Conservation (phyloP, 1,140 invertebrate species). For the Bombus confusus region DNA sequence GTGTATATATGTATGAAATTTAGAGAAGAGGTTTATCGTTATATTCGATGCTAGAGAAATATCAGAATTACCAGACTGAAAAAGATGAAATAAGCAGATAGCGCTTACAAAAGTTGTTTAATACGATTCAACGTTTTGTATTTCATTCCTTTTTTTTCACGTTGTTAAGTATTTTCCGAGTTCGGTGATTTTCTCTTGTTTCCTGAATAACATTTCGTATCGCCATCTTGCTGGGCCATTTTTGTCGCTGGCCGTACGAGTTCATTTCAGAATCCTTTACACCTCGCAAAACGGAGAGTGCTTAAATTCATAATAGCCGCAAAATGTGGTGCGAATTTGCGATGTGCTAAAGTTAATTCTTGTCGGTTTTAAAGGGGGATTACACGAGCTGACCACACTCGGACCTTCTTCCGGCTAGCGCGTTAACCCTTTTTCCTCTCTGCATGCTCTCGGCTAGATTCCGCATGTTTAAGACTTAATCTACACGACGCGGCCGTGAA, state of each 20-base stretch:
- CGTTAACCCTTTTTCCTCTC: slow-evolving; percentile 30
- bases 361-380: slow-evolving; percentile 74
- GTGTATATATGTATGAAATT: too few species aligned
- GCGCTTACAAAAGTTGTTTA: not conserved
- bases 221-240: slow-evolving; percentile 38
- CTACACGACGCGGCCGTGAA: not conserved
- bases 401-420: slow-evolving; percentile 56
- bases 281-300: slow-evolving; percentile 54
- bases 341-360: slow-evolving; percentile 76
- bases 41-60: too few species aligned
- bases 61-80: too few species aligned
- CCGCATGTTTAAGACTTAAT: slow-evolving; percentile 35
- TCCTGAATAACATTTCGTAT: slow-evolving; percentile 13
- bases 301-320: slow-evolving; percentile 75
- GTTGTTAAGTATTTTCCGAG: not conserved
- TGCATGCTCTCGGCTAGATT: slow-evolving; percentile 20
- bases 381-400: slow-evolving; percentile 66
- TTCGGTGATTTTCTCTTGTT: not conserved
- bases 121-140: not conserved
- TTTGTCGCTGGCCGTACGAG: slow-evolving; percentile 44
- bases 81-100: not conserved
- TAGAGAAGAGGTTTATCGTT: too few species aligned
- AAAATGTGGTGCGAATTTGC: slow-evolving; percentile 75
- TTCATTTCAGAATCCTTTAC: slow-evolving; percentile 60
- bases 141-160: too few species aligned